Evolutionary conservation across 2,113 vertebrate species (phyloP).

Genomic region (Thinocorus orbignyianus): DNA sequence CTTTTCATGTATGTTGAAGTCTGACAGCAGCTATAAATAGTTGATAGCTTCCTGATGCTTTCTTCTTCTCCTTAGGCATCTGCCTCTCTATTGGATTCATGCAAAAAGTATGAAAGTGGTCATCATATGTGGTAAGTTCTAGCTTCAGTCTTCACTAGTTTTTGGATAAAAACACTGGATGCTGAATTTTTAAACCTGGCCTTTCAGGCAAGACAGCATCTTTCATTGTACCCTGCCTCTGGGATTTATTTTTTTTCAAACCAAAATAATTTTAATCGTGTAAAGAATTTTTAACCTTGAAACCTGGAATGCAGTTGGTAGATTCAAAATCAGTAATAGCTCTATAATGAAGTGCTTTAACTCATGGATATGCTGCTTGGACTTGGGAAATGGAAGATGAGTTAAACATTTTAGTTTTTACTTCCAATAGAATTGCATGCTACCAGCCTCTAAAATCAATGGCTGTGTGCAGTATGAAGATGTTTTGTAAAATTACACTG

Average conservation of each 20-base stretch:
- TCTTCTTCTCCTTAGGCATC: slow-evolving; percentile 57
- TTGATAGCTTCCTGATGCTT: neutral
- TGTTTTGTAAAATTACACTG: neutral
- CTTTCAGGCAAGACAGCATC: neutral
- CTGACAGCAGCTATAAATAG: neutral
- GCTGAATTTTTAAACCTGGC: neutral
- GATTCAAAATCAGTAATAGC: neutral
- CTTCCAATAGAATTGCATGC: neutral
- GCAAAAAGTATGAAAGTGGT: slow-evolving; percentile 51
- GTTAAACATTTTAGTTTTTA: neutral
- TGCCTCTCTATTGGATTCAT: slow-evolving; percentile 23
- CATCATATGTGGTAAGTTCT: slow-evolving; percentile 67
- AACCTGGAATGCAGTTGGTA: neutral
- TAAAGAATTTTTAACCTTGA: neutral
- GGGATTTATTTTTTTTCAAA: neutral
- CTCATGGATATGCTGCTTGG: neutral
- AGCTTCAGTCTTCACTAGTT: neutral
- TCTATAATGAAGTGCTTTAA: neutral
- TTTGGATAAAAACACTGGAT: neutral
- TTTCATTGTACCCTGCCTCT: neutral
- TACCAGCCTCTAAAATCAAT: neutral
- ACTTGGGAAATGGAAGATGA: neutral
- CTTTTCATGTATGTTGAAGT: neutral
- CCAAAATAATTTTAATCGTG: neutral
- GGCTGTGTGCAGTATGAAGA: neutral